These are phyloP conservation scores for Notolepis coatsorum DNA, from an alignment of 2,797 vertebrate genomes.

Conservation along the genomic window DNA sequence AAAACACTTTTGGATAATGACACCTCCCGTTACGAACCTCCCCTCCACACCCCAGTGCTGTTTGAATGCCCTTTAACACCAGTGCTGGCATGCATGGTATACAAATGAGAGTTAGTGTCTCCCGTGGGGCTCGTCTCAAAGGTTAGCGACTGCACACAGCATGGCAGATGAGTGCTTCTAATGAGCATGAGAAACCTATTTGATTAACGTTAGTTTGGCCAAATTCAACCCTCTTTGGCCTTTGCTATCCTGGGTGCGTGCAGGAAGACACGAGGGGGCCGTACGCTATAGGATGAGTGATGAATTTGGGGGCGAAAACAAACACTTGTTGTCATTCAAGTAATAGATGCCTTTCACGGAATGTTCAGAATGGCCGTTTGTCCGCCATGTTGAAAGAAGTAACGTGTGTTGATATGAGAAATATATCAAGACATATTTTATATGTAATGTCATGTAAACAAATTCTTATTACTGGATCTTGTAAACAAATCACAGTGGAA, in stretches of 20 bases:
- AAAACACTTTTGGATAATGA: conserved; percentile 38
- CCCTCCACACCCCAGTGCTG: conserved; percentile 22
- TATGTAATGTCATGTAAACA: no score
- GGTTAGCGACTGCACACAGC: conserved; percentile 57
- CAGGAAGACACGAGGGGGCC: conserved; percentile 25
- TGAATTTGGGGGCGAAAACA: neutral
- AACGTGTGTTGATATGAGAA: no score
- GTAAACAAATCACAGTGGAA: no score
- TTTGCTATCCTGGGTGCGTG: conserved; percentile 4
- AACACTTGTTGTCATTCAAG: conserved; percentile 9
- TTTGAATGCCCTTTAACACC: conserved; percentile 59
- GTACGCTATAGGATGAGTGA: neutral
- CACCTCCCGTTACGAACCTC: conserved; percentile 50
- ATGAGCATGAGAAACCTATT: conserved; percentile 52
- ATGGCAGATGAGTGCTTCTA: conserved; percentile 62
- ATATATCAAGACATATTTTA: no score
- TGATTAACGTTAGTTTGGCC: conserved; percentile 47
- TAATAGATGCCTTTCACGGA: no score
- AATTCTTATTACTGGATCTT: no score
- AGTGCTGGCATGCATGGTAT: conserved; percentile 53
- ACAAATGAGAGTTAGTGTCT: conserved; percentile 56
- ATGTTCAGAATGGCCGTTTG: no score
- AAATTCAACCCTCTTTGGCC: conserved; percentile 27
- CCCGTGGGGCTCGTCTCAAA: conserved; percentile 54
- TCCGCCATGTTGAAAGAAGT: no score